phyloP scores from a whole-genome alignment of 2,113 vertebrate genomes.

The Ochotona princeps region DNA sequence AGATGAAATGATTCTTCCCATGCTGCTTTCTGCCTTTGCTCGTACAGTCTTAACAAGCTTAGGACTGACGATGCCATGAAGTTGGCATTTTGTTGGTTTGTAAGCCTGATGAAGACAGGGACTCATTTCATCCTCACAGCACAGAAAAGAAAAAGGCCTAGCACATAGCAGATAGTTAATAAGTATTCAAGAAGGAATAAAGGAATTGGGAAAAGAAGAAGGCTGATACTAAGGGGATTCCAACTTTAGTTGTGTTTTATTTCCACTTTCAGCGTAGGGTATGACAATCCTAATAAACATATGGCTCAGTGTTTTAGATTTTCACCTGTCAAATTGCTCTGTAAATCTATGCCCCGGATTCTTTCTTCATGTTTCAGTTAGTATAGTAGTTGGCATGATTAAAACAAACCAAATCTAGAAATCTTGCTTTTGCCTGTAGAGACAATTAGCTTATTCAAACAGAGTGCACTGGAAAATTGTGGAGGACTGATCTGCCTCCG shows the following conservation, averaged over 20 bases:
- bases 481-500: background rate
- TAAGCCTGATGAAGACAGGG: background rate
- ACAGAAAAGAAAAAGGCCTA: background rate
- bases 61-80: background rate
- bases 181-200: background rate
- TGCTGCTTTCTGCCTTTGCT: background rate
- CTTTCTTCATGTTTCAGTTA: background rate
- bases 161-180: background rate
- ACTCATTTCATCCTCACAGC: background rate
- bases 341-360: background rate
- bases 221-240: background rate
- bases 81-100: fast-evolving
- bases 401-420: background rate
- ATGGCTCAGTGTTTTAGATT: background rate
- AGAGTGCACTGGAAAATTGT: fast-evolving
- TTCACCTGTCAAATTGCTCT: background rate
- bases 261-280: background rate
- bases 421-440: background rate
- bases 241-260: background rate
- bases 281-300: fast-evolving
- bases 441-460: background rate
- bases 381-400: background rate
- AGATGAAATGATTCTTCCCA: background rate
- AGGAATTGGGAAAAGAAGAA: background rate
- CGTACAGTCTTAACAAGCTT: background rate